phyloP scores from a whole-genome alignment of 2,888 invertebrate genomes.

The Drosophila pegasa region DNA sequence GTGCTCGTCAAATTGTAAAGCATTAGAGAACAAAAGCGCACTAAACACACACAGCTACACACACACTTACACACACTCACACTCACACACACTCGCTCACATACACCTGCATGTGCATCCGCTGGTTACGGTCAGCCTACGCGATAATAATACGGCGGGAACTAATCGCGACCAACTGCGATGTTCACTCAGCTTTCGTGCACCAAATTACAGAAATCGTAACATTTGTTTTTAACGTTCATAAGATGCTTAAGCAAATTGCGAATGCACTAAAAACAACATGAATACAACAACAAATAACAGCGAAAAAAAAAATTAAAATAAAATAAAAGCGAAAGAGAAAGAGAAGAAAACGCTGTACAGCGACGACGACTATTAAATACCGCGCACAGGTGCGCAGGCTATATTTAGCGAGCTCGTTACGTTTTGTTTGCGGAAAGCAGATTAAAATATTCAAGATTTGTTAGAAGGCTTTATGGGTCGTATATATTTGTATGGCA shows the following conservation, averaged over 20 bases:
- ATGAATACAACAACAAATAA: slow-evolving; percentile 9
- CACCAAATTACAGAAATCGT: slow-evolving; percentile 48
- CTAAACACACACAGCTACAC: slow-evolving; percentile 32
- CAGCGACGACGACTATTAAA: slow-evolving; percentile 12
- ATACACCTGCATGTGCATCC: slow-evolving; percentile 19
- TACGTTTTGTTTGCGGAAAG: background rate
- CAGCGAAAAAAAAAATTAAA: background rate
- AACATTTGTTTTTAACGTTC: slow-evolving; percentile 52
- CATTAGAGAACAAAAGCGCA: slow-evolving; percentile 72
- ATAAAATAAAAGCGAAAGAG: background rate
- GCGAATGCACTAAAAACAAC: slow-evolving; percentile 16
- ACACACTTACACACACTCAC: background rate
- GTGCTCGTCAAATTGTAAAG: slow-evolving; percentile 64
- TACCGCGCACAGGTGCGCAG: slow-evolving; percentile 1
- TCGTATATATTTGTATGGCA: background rate
- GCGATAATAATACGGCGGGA: slow-evolving; percentile 65
- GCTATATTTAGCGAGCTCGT: slow-evolving; percentile 1
- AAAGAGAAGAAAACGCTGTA: background rate
- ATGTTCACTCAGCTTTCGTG: slow-evolving; percentile 29
- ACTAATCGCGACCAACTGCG: slow-evolving; percentile 14
- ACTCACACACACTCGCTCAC: too few relatives aligned
- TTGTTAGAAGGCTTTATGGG: background rate
- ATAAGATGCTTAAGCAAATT: slow-evolving; percentile 47
- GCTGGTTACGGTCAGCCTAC: slow-evolving; percentile 46
- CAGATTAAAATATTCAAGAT: background rate